phyloP scores from a whole-genome alignment of 1,140 invertebrate species.

The Bathynomus jamesi region DNA sequence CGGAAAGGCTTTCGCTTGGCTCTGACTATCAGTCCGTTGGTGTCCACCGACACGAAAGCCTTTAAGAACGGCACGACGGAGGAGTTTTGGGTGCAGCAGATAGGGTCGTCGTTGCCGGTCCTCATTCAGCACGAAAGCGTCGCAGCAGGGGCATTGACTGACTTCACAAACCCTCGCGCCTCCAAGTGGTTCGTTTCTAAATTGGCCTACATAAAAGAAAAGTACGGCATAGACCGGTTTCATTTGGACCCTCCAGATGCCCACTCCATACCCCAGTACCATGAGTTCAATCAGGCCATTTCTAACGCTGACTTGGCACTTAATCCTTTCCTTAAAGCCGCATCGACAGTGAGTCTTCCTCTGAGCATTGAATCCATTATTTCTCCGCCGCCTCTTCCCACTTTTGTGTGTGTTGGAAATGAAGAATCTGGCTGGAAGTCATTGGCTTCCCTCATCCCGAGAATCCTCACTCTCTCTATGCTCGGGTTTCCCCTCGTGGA shows the following conservation, averaged over 20 bases:
- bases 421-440: conserved; percentile 17
- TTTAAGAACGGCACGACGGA: conserved; percentile 11
- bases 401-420: conserved; percentile 20
- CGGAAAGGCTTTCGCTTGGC: conserved; percentile 20
- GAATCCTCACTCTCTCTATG: conserved; percentile 20
- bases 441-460: conserved; percentile 17
- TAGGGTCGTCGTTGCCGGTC: conserved; percentile 16
- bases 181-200: conserved; percentile 13
- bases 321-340: conserved; percentile 15
- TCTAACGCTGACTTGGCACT: conserved; percentile 16
- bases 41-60: conserved; percentile 13
- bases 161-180: conserved; percentile 24
- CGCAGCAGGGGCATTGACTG: conserved; percentile 17
- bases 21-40: conserved; percentile 19
- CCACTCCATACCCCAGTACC: conserved; percentile 17
- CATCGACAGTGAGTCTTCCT: conserved; percentile 15
- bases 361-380: conserved; percentile 21
- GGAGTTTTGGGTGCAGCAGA: conserved; percentile 21
- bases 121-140: conserved; percentile 12
- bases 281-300: conserved; percentile 21
- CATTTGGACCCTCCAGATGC: conserved; percentile 26
- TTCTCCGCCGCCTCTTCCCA: conserved; percentile 18
- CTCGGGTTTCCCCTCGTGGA: conserved; percentile 22
- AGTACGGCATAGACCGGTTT: conserved; percentile 21
- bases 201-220: conserved; percentile 2